Evolutionary conservation across 2,113 vertebrate species (phyloP).

Genomic region (Saccopteryx leptura): DNA sequence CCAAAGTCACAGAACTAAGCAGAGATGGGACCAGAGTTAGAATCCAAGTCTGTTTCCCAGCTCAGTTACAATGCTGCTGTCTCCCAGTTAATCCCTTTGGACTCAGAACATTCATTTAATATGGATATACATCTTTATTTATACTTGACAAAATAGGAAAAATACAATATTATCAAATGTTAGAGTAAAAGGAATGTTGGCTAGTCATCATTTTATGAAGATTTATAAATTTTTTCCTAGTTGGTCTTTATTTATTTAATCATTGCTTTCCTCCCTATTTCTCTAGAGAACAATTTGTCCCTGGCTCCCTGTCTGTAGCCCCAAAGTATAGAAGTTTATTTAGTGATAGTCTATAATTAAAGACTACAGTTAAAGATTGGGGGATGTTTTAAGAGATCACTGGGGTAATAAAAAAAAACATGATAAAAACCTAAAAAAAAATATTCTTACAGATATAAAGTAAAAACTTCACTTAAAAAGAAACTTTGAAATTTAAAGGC

Average conservation of each 20-base stretch:
- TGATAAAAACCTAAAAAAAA: conserved; percentile 8
- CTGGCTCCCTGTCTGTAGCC: neutral
- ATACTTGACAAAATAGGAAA: neutral
- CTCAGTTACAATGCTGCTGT: neutral
- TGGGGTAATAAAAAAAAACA: neutral
- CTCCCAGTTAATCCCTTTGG: neutral
- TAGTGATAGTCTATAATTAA: conserved; percentile 33
- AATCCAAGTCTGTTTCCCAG: neutral
- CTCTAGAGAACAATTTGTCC: conserved; percentile 16
- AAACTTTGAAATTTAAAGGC: conserved; percentile 17
- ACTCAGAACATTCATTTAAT: neutral
- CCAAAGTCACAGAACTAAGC: neutral
- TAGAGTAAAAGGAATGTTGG: neutral
- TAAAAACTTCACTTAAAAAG: neutral
- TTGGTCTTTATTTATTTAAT: conserved; percentile 48
- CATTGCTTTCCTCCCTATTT: neutral
- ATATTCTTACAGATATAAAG: conserved; percentile 2
- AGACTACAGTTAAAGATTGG: neutral
- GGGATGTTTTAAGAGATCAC: neutral
- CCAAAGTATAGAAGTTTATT: conserved; percentile 19
- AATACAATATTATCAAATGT: conserved; percentile 2
- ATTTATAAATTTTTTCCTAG: conserved; percentile 19
- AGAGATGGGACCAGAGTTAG: neutral
- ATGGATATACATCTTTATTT: neutral
- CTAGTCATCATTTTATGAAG: conserved; percentile 32